Evolutionary conservation across 1,140 invertebrate genomes (phyloP).

Genomic region (Ctenoplectra terminalis): DNA sequence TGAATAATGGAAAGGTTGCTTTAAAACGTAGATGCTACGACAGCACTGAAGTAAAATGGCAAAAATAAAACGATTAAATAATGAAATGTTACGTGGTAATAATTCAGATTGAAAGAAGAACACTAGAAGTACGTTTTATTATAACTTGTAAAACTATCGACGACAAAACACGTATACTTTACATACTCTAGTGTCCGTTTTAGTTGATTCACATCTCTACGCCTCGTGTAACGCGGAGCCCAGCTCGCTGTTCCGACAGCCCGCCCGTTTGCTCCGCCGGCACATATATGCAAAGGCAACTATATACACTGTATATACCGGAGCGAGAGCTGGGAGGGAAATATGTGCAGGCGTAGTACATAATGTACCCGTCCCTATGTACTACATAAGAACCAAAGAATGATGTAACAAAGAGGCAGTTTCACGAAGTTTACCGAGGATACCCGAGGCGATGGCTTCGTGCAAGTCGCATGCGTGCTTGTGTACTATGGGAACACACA

Average conservation of each 20-base stretch:
- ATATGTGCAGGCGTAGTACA: constrained; percentile 67
- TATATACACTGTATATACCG: constrained; percentile 61
- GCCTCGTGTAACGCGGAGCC: constrained; percentile 63
- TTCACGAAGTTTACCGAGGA: constrained; percentile 73
- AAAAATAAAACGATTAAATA: too few species aligned
- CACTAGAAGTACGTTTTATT: neutral
- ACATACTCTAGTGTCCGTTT: constrained; percentile 33
- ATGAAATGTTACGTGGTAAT: too few species aligned
- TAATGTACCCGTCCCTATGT: constrained; percentile 71
- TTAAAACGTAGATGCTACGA: too few species aligned
- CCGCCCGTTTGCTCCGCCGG: constrained; percentile 38
- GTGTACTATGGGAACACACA: constrained; percentile 37
- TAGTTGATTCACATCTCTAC: constrained; percentile 35
- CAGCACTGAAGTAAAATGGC: too few species aligned
- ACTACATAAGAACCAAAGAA: constrained; percentile 73
- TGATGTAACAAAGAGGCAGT: constrained; percentile 81
- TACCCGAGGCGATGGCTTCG: constrained; percentile 60
- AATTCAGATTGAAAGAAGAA: too few species aligned
- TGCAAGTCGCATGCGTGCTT: constrained; percentile 66
- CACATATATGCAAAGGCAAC: constrained; percentile 50
- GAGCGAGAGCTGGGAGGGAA: constrained; percentile 58
- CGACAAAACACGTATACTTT: constrained; percentile 3
- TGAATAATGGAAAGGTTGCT: too few species aligned
- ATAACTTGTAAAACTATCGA: neutral
- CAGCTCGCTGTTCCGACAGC: constrained; percentile 31